Conservation (phyloP, 2,113 vertebrate genomes). For the Hemicordylus capensis region DNA sequence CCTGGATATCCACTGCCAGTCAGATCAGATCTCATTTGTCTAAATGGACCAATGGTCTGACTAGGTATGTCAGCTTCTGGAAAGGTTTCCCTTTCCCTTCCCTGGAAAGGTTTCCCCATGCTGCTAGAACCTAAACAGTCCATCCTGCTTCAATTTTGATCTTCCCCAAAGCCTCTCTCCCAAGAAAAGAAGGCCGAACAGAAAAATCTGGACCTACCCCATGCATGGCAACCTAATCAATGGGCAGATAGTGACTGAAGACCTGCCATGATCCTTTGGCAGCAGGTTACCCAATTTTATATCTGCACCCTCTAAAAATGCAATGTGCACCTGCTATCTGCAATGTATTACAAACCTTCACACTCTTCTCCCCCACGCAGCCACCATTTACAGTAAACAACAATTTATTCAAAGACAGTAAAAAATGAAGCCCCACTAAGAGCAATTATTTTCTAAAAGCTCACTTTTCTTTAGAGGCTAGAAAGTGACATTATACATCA, state of each 20-base stretch:
- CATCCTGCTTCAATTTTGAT: background rate
- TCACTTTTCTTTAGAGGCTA: constrained; percentile 13
- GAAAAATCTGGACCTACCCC: background rate
- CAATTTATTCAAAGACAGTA: constrained; percentile 22
- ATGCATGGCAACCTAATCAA: background rate
- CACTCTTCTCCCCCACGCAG: background rate
- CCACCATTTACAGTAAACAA: constrained; percentile 1
- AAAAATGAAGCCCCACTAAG: constrained; percentile 5
- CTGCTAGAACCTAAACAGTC: background rate
- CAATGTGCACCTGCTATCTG: background rate
- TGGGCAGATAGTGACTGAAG: background rate
- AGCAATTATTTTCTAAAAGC: constrained; percentile 27
- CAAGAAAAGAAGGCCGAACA: background rate
- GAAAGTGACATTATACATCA: constrained; percentile 20
- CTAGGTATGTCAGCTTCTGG: background rate
- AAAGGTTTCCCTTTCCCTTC: background rate
- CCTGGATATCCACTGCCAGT: background rate
- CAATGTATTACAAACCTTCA: background rate
- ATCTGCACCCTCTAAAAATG: background rate
- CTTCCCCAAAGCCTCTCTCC: background rate
- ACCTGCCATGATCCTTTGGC: background rate
- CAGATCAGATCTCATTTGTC: background rate
- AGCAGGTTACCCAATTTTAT: background rate
- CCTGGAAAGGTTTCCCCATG: background rate
- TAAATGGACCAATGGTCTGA: background rate